Percentiles rank a stretch among this genome's conserved stretches.
These are phyloP conservation scores for Poecilia velifera DNA, from an alignment of 2,797 vertebrate genomes.

Conservation along the genomic window DNA sequence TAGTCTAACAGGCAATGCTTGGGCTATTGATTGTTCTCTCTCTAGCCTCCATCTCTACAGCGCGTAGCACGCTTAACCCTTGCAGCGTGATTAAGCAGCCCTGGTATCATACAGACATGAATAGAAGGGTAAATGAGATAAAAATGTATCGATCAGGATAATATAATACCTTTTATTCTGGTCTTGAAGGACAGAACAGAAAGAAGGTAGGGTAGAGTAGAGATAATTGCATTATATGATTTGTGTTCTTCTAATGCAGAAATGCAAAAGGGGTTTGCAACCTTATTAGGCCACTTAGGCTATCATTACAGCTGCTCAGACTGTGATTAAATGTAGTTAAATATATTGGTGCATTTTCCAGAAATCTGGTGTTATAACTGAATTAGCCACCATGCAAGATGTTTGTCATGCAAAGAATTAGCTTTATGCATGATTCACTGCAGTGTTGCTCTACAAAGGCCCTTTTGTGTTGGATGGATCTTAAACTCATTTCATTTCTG, in stretches of 20 bases:
- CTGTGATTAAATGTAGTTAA: conserved; percentile 26
- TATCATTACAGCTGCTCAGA: conserved; percentile 6
- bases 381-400: neutral
- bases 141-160: conserved; percentile 45
- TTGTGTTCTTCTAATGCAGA: conserved; percentile 32
- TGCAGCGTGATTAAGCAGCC: conserved; percentile 57
- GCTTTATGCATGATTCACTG: conserved; percentile 12
- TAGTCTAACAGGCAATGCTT: conserved; percentile 59
- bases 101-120: conserved; percentile 52
- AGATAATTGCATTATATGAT: conserved; percentile 36
- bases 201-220: neutral
- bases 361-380: conserved; percentile 12
- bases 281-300: conserved; percentile 33
- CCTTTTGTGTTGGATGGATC: conserved; percentile 24
- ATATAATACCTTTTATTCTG: conserved; percentile 44
- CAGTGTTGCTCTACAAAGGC: conserved; percentile 3
- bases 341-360: conserved; percentile 8
- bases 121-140: conserved; percentile 46
- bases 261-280: conserved; percentile 22
- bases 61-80: conserved; percentile 2
- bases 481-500: conserved; percentile 48
- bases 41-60: conserved; percentile 40
- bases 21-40: conserved; percentile 59
- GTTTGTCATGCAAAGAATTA: conserved; percentile 7
- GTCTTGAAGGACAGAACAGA: conserved; percentile 11